A percentile compares a stretch with the other conserved stretches of the same genome.
These are phyloP conservation scores for Apteryx mantelli DNA, from an alignment of 2,113 vertebrate species.

Conservation along the genomic window DNA sequence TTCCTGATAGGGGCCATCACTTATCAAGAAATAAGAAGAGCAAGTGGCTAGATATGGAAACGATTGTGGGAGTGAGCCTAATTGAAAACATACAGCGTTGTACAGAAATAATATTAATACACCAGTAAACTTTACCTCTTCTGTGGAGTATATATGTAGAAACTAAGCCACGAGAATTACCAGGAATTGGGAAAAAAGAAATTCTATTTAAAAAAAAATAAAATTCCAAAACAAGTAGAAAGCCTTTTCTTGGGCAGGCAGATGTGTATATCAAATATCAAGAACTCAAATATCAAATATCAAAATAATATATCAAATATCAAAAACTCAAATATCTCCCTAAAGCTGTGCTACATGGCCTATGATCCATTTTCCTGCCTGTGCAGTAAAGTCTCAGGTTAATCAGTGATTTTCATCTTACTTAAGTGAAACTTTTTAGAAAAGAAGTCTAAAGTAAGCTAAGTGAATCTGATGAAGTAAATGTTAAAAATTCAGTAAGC, in stretches of 20 bases:
- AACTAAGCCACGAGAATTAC: conserved; percentile 5
- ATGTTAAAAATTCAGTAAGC: not conserved
- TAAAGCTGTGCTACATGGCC: not conserved
- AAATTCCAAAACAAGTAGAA: not conserved
- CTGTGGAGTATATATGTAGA: conserved; percentile 5
- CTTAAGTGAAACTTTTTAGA: not conserved
- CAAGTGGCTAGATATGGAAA: conserved; percentile 70
- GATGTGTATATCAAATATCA: not conserved
- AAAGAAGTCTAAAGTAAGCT: not conserved
- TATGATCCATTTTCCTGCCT: not conserved
- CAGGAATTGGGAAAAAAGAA: not conserved
- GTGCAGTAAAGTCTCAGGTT: not conserved
- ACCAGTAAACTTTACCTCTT: conserved; percentile 22
- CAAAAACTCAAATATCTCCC: not conserved
- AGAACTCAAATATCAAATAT: too few relatives aligned
- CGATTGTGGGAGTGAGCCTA: conserved; percentile 61
- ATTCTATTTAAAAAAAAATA: not conserved
- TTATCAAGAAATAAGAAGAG: conserved; percentile 69
- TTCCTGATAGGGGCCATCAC: conserved; percentile 66
- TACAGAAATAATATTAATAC: not conserved
- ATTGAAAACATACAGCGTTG: conserved; percentile 11
- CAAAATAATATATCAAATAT: too few relatives aligned
- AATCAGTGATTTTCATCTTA: not conserved
- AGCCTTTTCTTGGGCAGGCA: not conserved
- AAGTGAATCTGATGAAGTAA: not conserved